Conservation (phyloP, 2,113 vertebrate genomes). For the Ophiodon elongatus region DNA sequence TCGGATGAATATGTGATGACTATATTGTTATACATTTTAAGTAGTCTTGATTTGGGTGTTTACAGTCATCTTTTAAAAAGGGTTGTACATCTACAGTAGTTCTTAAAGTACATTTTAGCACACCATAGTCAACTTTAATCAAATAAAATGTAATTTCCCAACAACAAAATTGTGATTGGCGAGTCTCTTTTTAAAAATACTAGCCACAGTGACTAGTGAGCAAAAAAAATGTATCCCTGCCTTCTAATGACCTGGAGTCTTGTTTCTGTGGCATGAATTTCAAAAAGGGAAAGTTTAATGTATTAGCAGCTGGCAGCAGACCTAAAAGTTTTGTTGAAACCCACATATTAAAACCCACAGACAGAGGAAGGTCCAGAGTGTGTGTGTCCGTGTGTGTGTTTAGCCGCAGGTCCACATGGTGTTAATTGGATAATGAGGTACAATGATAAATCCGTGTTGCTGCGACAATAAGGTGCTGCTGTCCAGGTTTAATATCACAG, state of each 20-base stretch:
- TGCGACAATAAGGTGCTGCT: conserved; percentile 99
- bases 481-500: conserved; percentile 99
- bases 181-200: neutral
- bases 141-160: neutral
- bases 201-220: neutral
- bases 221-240: neutral
- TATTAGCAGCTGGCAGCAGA: conserved; percentile 45
- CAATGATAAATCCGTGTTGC: conserved; percentile 99
- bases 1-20: no score
- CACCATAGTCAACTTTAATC: neutral
- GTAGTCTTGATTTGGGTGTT: no score
- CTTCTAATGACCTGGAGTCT: conserved; percentile 14
- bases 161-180: neutral
- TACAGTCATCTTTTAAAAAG: neutral
- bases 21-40: no score
- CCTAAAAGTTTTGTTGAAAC: conserved; percentile 69
- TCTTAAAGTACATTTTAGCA: neutral
- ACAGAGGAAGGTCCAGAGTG: conserved; percentile 32
- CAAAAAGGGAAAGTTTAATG: conserved; percentile 24
- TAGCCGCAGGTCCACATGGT: conserved; percentile 88
- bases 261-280: conserved; percentile 15
- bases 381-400: conserved; percentile 79
- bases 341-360: conserved; percentile 50
- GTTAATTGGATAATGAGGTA: conserved; percentile 99
- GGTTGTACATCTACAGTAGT: neutral